These are phyloP conservation scores for Orthosia cruda DNA, from an alignment of 2,888 invertebrate species.

Conservation along the genomic window DNA sequence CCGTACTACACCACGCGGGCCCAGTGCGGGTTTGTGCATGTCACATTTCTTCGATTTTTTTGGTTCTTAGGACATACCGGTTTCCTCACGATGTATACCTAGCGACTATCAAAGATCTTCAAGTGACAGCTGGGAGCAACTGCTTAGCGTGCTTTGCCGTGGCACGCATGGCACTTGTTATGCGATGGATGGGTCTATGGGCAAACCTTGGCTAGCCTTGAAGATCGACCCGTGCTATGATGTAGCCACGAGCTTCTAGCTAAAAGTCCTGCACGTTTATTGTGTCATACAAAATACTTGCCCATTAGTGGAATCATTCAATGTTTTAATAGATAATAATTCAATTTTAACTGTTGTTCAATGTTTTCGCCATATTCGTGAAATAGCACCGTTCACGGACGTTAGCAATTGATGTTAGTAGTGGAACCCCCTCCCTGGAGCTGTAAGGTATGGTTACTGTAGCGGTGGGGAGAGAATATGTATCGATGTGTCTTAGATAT, in stretches of 20 bases:
- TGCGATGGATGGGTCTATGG: background rate
- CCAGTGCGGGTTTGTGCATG: no score
- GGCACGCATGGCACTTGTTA: background rate
- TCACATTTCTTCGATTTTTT: no score
- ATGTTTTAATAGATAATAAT: slow-evolving; percentile 62
- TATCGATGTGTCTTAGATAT: slow-evolving; percentile 57
- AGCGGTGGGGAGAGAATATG: slow-evolving; percentile 9
- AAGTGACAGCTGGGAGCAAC: no score
- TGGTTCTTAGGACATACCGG: no score
- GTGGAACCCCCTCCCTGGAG: slow-evolving; percentile 17
- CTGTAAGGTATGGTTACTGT: slow-evolving; percentile 47
- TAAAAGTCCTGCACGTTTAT: background rate
- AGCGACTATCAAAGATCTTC: no score
- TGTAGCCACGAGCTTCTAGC: background rate
- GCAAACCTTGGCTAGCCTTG: background rate
- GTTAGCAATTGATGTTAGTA: slow-evolving; percentile 64
- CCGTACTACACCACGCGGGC: no score
- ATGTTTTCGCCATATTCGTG: slow-evolving; percentile 52
- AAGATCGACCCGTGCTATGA: background rate
- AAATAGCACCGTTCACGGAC: slow-evolving; percentile 43
- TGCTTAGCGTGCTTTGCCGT: background rate
- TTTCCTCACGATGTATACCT: no score
- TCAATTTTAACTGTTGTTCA: slow-evolving; percentile 63
- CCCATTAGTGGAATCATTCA: slow-evolving; percentile 51
- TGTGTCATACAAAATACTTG: slow-evolving; percentile 48